Percentiles rank a stretch among this genome's conserved stretches.
Evolutionary conservation across 2,113 vertebrate genomes (phyloP).

Genomic region (Callospermophilus lateralis): DNA sequence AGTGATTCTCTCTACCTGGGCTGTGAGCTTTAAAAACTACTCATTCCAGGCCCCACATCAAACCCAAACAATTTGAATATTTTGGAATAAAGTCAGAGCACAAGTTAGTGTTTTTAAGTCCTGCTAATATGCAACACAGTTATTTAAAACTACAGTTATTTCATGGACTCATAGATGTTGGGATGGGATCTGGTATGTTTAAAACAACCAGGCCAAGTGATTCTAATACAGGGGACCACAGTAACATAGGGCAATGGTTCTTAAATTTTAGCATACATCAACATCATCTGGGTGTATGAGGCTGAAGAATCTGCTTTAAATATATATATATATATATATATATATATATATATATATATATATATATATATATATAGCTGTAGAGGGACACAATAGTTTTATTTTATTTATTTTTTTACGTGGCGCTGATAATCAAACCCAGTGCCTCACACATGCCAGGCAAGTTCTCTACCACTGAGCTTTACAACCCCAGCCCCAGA

Average conservation of each 20-base stretch:
- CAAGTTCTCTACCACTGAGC: too few relatives aligned
- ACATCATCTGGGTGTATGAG: not conserved
- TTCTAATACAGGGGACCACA: not conserved
- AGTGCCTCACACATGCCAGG: too few relatives aligned
- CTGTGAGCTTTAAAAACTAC: not conserved
- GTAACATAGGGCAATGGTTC: not conserved
- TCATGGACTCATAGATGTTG: not conserved
- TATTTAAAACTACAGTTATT: not conserved
- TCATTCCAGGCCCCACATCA: not conserved
- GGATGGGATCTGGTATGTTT: not conserved
- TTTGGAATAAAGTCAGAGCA: constrained; percentile 28
- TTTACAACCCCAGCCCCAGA: too few relatives aligned
- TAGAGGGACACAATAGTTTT: too few relatives aligned
- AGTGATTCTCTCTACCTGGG: not conserved
- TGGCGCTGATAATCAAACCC: too few relatives aligned
- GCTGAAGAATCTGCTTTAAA: not conserved
- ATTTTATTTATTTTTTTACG: too few relatives aligned
- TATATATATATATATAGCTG: too few relatives aligned
- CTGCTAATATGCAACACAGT: not conserved
- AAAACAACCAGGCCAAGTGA: not conserved
- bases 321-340: too few relatives aligned
- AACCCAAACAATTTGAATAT: constrained; percentile 38
- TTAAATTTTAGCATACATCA: not conserved
- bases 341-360: too few relatives aligned
- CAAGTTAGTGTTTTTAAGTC: not conserved